A percentile compares a stretch with the other conserved stretches of the same genome.
Evolutionary conservation across 2,888 invertebrate species (phyloP).

Genomic region (Chrysodeixis includens): DNA sequence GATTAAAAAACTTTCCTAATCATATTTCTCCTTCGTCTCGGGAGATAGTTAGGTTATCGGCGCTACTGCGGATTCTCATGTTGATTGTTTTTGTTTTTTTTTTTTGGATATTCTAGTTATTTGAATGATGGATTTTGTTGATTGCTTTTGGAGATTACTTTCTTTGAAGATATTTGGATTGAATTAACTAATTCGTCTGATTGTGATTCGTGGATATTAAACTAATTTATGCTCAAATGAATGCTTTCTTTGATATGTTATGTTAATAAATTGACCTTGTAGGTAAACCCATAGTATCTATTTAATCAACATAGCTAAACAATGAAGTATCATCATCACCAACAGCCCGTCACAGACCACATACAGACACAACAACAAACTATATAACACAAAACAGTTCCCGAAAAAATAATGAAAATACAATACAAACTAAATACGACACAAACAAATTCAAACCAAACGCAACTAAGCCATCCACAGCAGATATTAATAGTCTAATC

Average conservation of each 20-base stretch:
- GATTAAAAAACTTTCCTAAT: constrained; percentile 87
- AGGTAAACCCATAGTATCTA: no score
- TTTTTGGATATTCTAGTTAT: constrained; percentile 22
- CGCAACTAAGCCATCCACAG: constrained; percentile 45
- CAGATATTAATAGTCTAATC: constrained; percentile 57
- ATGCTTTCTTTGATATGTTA: no score
- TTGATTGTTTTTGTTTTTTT: constrained; percentile 55
- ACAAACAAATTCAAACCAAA: constrained; percentile 45
- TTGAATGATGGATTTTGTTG: constrained; percentile 25
- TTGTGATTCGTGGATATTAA: no score
- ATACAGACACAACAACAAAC: no score
- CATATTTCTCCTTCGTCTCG: constrained; percentile 72
- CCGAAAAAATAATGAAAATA: not conserved
- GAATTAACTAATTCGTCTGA: no score
- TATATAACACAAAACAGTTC: not conserved
- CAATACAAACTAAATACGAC: not conserved
- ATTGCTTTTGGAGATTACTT: not conserved
- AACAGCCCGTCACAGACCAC: no score
- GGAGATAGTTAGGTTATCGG: constrained; percentile 65
- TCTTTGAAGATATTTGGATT: not conserved
- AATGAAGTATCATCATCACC: no score
- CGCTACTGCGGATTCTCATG: constrained; percentile 52
- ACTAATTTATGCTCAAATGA: no score
- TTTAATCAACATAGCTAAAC: no score
- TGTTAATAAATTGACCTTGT: no score